Evolutionary conservation across 2,797 vertebrate species (phyloP).

Genomic region (Labroides dimidiatus): DNA sequence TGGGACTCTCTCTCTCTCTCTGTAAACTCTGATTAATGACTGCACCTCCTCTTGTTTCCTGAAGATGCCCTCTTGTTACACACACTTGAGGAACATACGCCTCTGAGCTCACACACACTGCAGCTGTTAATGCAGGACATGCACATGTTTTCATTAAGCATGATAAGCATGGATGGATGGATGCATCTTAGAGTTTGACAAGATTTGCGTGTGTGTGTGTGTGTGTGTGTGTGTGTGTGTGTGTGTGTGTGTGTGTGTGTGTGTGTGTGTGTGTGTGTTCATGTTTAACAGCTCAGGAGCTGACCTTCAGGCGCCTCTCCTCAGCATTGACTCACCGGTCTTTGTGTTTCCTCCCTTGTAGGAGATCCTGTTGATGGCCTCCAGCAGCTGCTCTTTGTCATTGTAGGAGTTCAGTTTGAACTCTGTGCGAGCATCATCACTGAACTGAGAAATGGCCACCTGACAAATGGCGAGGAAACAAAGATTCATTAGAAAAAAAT

Average conservation of each 20-base stretch:
- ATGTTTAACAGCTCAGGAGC: no score
- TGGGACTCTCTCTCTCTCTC: slow-evolving; percentile 17
- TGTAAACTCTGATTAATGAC: slow-evolving; percentile 56
- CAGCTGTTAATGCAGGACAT: background rate
- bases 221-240: background rate
- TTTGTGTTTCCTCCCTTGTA: slow-evolving; percentile 99
- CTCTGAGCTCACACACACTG: background rate
- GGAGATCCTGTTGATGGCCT: slow-evolving; percentile 90
- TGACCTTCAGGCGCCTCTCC: no score
- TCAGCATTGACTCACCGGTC: slow-evolving; percentile 93
- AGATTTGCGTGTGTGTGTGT: no score
- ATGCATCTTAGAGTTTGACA: no score
- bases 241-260: background rate
- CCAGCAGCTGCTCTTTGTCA: slow-evolving; percentile 91
- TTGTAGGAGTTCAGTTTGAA: slow-evolving; percentile 91
- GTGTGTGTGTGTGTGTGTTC: no score
- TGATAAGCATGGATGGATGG: background rate
- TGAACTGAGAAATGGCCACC: slow-evolving; percentile 97
- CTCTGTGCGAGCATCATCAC: slow-evolving; percentile 95
- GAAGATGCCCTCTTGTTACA: slow-evolving; percentile 5
- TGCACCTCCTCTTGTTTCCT: slow-evolving; percentile 1
- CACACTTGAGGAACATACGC: no score
- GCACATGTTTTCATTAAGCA: background rate
- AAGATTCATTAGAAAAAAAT: no score
- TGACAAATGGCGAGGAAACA: slow-evolving; percentile 49